Conservation (phyloP, 1,140 invertebrate species). For the Calephelis nemesis region DNA sequence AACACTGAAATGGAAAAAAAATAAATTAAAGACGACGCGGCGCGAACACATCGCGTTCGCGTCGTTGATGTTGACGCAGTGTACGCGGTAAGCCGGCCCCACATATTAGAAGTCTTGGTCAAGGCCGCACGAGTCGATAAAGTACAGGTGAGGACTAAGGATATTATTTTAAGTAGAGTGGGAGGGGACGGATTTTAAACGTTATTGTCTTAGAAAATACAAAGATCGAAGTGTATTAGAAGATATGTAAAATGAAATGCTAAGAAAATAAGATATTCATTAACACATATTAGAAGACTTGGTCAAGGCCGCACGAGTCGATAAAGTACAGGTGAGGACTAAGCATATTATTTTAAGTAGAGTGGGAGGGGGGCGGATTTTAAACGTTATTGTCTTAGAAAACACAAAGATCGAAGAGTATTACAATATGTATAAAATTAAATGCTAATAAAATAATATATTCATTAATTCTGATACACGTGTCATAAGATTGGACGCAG, state of each 20-base stretch:
- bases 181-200: background rate
- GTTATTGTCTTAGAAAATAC: background rate
- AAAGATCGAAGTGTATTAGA: too few relatives aligned
- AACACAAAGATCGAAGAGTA: too few relatives aligned
- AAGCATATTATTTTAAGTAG: background rate
- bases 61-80: background rate
- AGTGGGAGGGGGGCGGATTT: background rate
- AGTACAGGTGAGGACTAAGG: background rate
- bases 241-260: too few relatives aligned
- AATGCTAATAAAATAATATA: too few relatives aligned
- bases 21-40: too few relatives aligned
- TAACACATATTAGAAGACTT: constrained; percentile 9
- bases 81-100: constrained; percentile 4
- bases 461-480: too few relatives aligned
- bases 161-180: background rate
- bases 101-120: constrained; percentile 14
- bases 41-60: background rate
- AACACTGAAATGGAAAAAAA: too few relatives aligned
- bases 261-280: too few relatives aligned
- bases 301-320: constrained; percentile 1
- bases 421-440: too few relatives aligned
- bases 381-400: background rate
- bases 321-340: constrained; percentile 2
- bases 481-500: too few relatives aligned
- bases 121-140: background rate